These are phyloP conservation scores for Pollenia angustigena DNA, from an alignment of 2,888 invertebrate species.

Conservation along the genomic window DNA sequence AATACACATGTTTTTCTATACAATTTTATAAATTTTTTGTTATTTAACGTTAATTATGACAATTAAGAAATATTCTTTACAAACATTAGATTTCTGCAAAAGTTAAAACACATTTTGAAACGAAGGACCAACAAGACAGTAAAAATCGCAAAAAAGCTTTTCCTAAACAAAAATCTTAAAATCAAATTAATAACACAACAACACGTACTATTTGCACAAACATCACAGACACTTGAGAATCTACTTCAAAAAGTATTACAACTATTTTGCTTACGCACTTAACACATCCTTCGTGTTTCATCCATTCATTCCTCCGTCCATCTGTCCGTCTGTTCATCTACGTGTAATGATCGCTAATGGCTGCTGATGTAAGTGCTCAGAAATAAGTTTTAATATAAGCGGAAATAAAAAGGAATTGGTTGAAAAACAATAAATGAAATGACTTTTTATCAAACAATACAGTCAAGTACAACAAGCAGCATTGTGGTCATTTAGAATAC, in stretches of 20 bases:
- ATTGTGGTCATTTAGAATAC: conserved; percentile 71
- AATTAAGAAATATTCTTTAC: conserved; percentile 61
- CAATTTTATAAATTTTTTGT: conserved; percentile 1
- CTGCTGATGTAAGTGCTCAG: conserved; percentile 16
- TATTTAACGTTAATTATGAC: conserved; percentile 59
- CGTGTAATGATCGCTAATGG: conserved; percentile 10
- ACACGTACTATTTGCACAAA: conserved; percentile 51
- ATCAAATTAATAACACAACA: conserved; percentile 25
- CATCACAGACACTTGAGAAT: not conserved
- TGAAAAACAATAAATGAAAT: conserved; percentile 42
- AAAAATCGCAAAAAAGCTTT: not conserved
- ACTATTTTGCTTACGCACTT: too few relatives aligned
- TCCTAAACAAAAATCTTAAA: not conserved
- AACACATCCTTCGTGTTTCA: not conserved
- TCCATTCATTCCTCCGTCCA: not conserved
- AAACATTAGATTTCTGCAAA: not conserved
- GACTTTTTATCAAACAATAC: conserved; percentile 16
- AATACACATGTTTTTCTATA: not conserved
- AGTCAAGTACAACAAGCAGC: conserved; percentile 19
- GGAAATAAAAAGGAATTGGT: conserved; percentile 63
- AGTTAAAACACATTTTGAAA: not conserved
- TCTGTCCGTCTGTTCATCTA: not conserved
- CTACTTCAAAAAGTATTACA: not conserved
- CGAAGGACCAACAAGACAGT: not conserved
- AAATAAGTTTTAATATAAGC: conserved; percentile 34